Percentiles rank a stretch among this genome's conserved stretches.
Evolutionary conservation across 1,140 invertebrate species (phyloP).

Genomic region (Plectus sambesii): DNA sequence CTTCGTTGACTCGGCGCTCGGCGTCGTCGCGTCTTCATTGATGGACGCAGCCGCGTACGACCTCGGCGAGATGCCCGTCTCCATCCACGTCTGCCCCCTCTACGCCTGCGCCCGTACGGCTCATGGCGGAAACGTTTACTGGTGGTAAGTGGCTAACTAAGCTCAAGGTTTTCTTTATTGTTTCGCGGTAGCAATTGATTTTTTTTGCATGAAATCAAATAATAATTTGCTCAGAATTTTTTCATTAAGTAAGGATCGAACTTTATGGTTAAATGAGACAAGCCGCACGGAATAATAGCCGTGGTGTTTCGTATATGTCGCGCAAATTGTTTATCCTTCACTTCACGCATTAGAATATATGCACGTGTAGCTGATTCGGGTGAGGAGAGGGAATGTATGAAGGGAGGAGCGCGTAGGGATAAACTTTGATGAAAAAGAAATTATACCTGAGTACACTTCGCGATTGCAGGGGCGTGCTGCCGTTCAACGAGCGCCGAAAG

Average conservation of each 20-base stretch:
- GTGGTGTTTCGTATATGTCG: too few relatives aligned
- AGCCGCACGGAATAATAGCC: too few relatives aligned
- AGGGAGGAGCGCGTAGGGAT: too few relatives aligned
- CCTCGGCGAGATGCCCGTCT: constrained; percentile 61
- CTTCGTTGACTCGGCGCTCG: constrained; percentile 13
- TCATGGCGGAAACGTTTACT: constrained; percentile 82
- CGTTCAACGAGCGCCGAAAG: constrained; percentile 81
- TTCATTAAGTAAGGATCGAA: too few relatives aligned
- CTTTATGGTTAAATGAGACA: too few relatives aligned
- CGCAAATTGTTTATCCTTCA: too few relatives aligned
- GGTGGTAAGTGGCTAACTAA: constrained; percentile 67
- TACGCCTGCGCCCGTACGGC: constrained; percentile 78
- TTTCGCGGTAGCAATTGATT: background rate
- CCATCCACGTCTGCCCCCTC: constrained; percentile 77
- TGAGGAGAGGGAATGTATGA: too few relatives aligned
- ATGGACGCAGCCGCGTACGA: too few relatives aligned
- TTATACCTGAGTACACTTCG: constrained; percentile 17
- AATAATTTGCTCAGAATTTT: too few relatives aligned
- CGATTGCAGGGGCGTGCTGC: constrained; percentile 70
- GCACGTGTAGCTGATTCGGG: too few relatives aligned
- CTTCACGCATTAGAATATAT: too few relatives aligned
- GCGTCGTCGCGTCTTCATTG: constrained; percentile 11
- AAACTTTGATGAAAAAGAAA: too few relatives aligned
- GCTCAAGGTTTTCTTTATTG: constrained; percentile 2
- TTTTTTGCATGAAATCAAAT: background rate